phyloP scores from a whole-genome alignment of 2,113 vertebrate species.

The Spermophilus dauricus region DNA sequence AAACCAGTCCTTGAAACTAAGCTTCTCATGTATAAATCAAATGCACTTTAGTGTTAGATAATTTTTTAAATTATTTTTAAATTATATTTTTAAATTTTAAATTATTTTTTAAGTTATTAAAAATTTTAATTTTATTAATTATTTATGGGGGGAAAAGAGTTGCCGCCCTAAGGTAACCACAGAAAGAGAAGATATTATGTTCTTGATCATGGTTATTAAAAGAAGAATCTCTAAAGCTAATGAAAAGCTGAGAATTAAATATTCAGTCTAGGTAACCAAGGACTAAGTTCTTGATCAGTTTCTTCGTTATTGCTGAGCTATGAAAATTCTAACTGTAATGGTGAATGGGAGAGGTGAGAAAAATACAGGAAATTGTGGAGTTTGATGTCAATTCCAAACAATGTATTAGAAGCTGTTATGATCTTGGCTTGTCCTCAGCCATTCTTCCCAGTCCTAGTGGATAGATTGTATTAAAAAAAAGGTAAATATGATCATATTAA shows the following conservation, averaged over 20 bases:
- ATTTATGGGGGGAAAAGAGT: background rate
- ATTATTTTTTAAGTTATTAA: too few relatives aligned
- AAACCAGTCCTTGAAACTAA: background rate
- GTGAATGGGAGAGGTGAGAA: background rate
- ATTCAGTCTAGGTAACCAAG: background rate
- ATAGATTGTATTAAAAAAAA: constrained; percentile 4
- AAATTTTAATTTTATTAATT: background rate
- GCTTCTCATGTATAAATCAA: constrained; percentile 13
- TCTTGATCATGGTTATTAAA: background rate
- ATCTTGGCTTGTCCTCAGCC: background rate
- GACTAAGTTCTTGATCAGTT: background rate
- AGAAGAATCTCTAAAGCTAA: background rate
- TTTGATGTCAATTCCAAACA: background rate
- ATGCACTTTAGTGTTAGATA: background rate
- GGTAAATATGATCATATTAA: background rate
- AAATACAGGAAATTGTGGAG: background rate
- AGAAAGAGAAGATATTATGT: background rate
- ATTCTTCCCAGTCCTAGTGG: background rate
- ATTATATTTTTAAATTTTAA: too few relatives aligned
- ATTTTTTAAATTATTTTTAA: too few relatives aligned
- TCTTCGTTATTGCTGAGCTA: background rate
- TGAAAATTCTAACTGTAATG: background rate
- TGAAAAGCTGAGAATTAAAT: background rate
- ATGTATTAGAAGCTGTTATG: background rate
- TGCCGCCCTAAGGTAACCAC: background rate